Base-by-base conservation (phyloP, 2,888 invertebrate genomes). In the Seira musarum region DNA sequence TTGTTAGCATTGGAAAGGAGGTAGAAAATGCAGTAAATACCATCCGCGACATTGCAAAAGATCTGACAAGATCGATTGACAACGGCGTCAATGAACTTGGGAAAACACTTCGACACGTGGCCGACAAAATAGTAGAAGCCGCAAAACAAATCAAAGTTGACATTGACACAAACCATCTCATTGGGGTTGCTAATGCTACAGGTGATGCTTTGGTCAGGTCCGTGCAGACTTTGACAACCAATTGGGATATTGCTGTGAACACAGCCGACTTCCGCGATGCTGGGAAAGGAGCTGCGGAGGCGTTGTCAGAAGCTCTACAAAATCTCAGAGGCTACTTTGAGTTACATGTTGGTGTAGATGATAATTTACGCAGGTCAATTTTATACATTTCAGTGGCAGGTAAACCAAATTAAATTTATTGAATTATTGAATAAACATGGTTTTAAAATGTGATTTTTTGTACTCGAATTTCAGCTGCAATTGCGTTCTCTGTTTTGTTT, bases 401-500 rank as follows among this genome's bases (percentile, higher is more conserved):
- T 60, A 17, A 6, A 60, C 13, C 60, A 10, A 60, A 60, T 6
- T 17, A 15, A 15, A 17, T 17, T 15, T 10, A 6, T 8, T 6
- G 6, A 6, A 60, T 15, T 17, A 13, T 10, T 15, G 6, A 17
- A 8, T 17, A 17, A 60, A 17, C 8, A 13, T 60, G 17, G 17
- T 15, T 13, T 60, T 60, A 17, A 6, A 6, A 13, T 6, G 13
- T 6, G 46, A 13, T 13, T 13, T 10, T 46, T 46, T 46, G 6
- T 10, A 10, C 35, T 17, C 6, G 13, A 2, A 35, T 66, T 35
- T 15, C 66, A 19, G 40, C n/a, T 35, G 66, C 35, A 6, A 66
- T 66, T n/a, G 66, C 66, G 6, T 66, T 66, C 19, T 66, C 66
- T 6, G 66, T 66, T 2, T 66, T 5, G 8, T 66, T 66, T 35